Base-by-base conservation (phyloP, 2,888 invertebrate genomes). In the Macrophya annulata region DNA sequence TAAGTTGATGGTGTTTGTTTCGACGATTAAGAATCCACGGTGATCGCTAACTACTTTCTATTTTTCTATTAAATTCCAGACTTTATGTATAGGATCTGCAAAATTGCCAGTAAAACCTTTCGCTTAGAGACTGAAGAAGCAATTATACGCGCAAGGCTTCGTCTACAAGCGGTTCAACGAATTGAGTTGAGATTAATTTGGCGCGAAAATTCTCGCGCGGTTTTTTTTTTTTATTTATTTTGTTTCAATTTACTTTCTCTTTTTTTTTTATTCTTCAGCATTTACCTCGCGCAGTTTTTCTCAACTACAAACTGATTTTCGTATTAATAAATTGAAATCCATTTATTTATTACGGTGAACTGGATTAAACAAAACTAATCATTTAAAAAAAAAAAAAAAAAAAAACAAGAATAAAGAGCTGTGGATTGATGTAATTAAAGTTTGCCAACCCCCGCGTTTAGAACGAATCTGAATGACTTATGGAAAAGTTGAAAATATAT, bases 1-100 rank as follows among this genome's bases (percentile, higher is more conserved):
- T 81, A 81, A 81, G 79, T 81, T 81, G 43, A 72, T 9, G 31
- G 77, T 77, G 77, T 51, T 77, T 17, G 45, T 8, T 40, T 76
- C 21, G 12, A 25, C 21, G 37, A 43, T 4, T 25, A 6, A 48
- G 48, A 1, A 72, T 1, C 51, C 51, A 15, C 79, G 40, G 37
- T 81, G 31, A 8, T 37, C 15, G 31, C 15, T n/a, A 4, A 62
- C 40, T 37, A 21, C 1, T 40, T 59, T 4, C 31, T 74, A 21
- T 45, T 43, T 5, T 68, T 74, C 21, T 17, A 45, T 74, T 74
- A 5, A 8, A 15, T 74, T 43, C 10, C 25, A 9, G 4, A 45
- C 45, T 25, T 43, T 45, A 2, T 45, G 0, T 8, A 4, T 17
- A 55, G 15, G 15, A 0, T 37, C 45, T 45, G 1, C 45, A 21